These are phyloP conservation scores for Onthophagus taurus DNA, from an alignment of 1,140 invertebrate species.

Conservation along the genomic window DNA sequence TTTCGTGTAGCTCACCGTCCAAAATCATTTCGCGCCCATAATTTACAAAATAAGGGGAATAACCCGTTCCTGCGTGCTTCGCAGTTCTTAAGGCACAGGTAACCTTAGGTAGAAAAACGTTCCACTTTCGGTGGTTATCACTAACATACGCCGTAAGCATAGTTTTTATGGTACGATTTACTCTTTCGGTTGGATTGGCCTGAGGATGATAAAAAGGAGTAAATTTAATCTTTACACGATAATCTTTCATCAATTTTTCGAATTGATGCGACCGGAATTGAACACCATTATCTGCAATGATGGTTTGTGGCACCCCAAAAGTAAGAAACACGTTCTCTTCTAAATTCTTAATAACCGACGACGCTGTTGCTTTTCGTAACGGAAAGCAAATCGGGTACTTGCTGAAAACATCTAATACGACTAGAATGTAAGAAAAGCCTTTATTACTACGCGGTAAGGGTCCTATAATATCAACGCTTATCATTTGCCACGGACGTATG, in stretches of 20 bases:
- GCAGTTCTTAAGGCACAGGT: constrained; percentile 26
- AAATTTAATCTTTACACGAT: constrained; percentile 8
- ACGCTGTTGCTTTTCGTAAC: constrained; percentile 3
- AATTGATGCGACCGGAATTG: constrained; percentile 2
- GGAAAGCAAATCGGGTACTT: constrained; percentile 9
- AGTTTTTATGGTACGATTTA: constrained; percentile 27
- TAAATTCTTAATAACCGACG: background rate
- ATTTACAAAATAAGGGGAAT: constrained; percentile 22
- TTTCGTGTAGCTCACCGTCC: too few relatives aligned
- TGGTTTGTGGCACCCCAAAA: constrained; percentile 8
- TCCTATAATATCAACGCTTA: constrained; percentile 7
- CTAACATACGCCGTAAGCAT: constrained; percentile 24
- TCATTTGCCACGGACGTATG: constrained; percentile 2
- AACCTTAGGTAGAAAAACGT: constrained; percentile 21
- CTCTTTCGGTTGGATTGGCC: constrained; percentile 17
- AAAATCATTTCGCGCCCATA: constrained; percentile 18
- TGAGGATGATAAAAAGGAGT: constrained; percentile 16
- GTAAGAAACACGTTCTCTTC: constrained; percentile 7
- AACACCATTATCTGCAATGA: constrained; percentile 10
- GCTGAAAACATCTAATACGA: constrained; percentile 7
- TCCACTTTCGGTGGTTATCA: constrained; percentile 30
- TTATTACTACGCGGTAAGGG: constrained; percentile 5
- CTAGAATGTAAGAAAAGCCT: constrained; percentile 5
- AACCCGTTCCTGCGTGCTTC: constrained; percentile 26
- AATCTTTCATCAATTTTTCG: background rate